Conservation (phyloP, 2,888 invertebrate genomes). For the Lasioglossum zephyrum region DNA sequence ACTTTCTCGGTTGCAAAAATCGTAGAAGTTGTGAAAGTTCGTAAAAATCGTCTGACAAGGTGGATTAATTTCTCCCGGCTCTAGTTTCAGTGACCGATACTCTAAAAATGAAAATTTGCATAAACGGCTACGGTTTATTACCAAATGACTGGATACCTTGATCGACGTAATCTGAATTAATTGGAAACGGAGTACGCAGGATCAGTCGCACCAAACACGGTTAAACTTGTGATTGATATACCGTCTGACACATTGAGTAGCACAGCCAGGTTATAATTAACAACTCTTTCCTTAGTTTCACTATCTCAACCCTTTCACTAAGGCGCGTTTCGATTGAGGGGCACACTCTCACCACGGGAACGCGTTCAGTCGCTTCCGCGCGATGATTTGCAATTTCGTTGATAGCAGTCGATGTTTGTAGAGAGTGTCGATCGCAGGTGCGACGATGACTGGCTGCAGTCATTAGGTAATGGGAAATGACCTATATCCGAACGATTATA, state of each 20-base stretch:
- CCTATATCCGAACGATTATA: background rate
- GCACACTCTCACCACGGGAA: constrained; percentile 33
- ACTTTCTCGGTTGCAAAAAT: too few relatives aligned
- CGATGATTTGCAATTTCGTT: constrained; percentile 36
- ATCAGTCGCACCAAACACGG: background rate
- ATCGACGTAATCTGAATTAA: background rate
- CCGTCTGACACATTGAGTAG: background rate
- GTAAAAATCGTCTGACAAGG: background rate
- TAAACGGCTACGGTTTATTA: background rate
- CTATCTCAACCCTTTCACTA: constrained; percentile 40
- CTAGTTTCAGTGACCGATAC: background rate
- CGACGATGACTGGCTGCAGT: background rate
- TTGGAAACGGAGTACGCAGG: background rate
- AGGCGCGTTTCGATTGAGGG: constrained; percentile 1
- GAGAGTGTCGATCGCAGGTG: background rate
- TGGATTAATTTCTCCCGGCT: background rate
- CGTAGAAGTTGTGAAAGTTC: background rate
- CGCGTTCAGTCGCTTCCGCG: constrained; percentile 31
- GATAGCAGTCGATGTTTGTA: constrained; percentile 5
- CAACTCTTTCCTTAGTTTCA: constrained; percentile 47
- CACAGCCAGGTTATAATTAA: constrained; percentile 14
- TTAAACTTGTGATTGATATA: background rate
- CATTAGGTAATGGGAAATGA: background rate
- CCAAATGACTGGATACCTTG: background rate
- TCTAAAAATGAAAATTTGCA: background rate